phyloP scores from a whole-genome alignment of 2,113 vertebrate species.

The Paedocypris sp. region DNA sequence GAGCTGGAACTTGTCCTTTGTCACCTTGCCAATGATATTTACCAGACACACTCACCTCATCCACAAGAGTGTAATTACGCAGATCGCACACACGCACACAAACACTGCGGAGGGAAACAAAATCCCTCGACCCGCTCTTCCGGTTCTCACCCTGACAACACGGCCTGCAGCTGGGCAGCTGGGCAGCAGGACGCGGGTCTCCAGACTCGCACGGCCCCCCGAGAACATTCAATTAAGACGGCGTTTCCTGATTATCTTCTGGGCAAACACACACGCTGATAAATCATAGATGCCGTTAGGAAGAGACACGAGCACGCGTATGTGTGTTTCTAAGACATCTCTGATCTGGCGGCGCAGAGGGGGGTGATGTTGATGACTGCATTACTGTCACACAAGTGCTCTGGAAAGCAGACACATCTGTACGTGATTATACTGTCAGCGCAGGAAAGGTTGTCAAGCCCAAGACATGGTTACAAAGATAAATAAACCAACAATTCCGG shows the following conservation, averaged over 20 bases:
- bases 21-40: background rate
- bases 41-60: background rate
- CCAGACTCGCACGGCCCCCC: conserved; percentile 15
- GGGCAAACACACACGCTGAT: conserved; percentile 27
- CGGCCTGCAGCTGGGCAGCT: conserved; percentile 48
- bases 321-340: background rate
- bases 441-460: conserved; percentile 8
- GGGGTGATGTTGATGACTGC: background rate
- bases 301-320: background rate
- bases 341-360: background rate
- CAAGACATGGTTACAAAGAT: background rate
- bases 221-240: conserved; percentile 26
- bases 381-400: conserved; percentile 12
- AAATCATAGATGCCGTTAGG: conserved; percentile 20
- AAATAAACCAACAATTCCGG: conserved; percentile 3
- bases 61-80: background rate
- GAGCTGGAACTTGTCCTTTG: background rate
- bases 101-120: conserved; percentile 51
- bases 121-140: conserved; percentile 51
- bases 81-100: conserved; percentile 7
- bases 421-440: conserved; percentile 10
- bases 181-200: conserved; percentile 21
- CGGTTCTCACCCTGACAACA: conserved; percentile 39
- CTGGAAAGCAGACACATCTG: background rate
- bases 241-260: conserved; percentile 31